phyloP scores from a whole-genome alignment of 2,888 invertebrate species.

The Aphidius colemani region DNA sequence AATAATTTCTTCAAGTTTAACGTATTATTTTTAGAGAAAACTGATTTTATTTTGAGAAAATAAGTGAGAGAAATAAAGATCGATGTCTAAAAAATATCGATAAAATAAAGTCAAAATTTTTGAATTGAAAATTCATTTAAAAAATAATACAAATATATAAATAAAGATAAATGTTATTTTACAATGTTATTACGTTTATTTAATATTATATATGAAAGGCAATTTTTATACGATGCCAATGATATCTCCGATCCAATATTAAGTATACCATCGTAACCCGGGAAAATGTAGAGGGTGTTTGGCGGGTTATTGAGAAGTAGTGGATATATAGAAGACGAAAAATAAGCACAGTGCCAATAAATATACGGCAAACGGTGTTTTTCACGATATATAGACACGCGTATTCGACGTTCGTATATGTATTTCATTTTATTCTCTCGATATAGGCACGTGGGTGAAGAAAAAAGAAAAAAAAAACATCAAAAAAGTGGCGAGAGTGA shows the following conservation, averaged over 20 bases:
- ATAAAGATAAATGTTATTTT: conserved; percentile 52
- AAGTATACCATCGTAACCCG: conserved; percentile 59
- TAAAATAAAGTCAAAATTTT: not conserved
- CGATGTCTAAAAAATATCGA: too few species aligned
- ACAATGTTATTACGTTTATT: conserved; percentile 58
- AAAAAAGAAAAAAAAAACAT: not conserved
- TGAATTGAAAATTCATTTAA: not conserved
- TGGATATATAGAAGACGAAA: conserved; percentile 29
- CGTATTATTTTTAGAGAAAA: too few species aligned
- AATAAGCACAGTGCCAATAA: conserved; percentile 53
- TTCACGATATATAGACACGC: conserved; percentile 52
- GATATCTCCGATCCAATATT: conserved; percentile 60
- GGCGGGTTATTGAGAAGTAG: conserved; percentile 27
- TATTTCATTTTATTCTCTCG: conserved; percentile 36
- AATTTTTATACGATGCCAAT: conserved; percentile 57
- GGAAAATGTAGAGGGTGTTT: conserved; percentile 35
- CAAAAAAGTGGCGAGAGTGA: not conserved
- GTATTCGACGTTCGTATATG: conserved; percentile 36
- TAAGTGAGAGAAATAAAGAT: too few species aligned
- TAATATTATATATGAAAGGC: conserved; percentile 57
- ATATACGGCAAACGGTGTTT: conserved; percentile 57
- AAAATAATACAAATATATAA: not conserved
- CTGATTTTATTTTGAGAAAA: not conserved
- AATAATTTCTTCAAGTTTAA: too few species aligned
- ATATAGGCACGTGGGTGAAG: conserved; percentile 24